Conservation (phyloP, 2,113 vertebrate species). For the Ramphastos sulfuratus region DNA sequence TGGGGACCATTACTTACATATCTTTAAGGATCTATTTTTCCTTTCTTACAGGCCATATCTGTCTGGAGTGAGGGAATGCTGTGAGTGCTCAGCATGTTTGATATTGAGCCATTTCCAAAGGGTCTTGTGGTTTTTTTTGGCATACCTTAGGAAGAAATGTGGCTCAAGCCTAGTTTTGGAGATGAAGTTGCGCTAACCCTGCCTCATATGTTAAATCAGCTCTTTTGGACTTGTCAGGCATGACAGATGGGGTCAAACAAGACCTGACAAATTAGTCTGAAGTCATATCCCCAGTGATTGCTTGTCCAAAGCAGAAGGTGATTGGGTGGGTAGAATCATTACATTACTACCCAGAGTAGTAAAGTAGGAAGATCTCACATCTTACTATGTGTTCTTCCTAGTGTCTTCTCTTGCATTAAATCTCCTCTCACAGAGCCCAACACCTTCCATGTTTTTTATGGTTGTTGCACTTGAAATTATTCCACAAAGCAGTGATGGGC, state of each 20-base stretch:
- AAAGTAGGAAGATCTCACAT: background rate
- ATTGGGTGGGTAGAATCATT: background rate
- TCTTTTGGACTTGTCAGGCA: background rate
- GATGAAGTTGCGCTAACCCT: conserved; percentile 8
- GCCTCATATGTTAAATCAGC: background rate
- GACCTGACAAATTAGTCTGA: conserved; percentile 1
- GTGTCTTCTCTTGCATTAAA: background rate
- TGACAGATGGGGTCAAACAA: background rate
- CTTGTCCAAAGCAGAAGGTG: background rate
- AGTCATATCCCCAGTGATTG: fast-evolving
- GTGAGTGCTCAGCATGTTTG: conserved; percentile 1
- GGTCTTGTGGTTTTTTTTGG: background rate
- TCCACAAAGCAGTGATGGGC: background rate
- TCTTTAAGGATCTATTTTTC: background rate
- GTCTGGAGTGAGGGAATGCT: background rate
- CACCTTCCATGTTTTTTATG: background rate
- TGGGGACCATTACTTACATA: background rate
- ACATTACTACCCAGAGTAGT: background rate
- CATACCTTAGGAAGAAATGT: background rate
- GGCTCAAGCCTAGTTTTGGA: background rate
- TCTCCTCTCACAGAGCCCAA: background rate
- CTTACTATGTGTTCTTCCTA: background rate
- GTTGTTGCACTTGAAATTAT: background rate
- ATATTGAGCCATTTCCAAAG: background rate
- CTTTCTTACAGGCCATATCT: background rate